Percentiles rank a stretch among this genome's conserved stretches.
Evolutionary conservation across 2,797 vertebrate species (phyloP).

Genomic region (Chelon auratus): DNA sequence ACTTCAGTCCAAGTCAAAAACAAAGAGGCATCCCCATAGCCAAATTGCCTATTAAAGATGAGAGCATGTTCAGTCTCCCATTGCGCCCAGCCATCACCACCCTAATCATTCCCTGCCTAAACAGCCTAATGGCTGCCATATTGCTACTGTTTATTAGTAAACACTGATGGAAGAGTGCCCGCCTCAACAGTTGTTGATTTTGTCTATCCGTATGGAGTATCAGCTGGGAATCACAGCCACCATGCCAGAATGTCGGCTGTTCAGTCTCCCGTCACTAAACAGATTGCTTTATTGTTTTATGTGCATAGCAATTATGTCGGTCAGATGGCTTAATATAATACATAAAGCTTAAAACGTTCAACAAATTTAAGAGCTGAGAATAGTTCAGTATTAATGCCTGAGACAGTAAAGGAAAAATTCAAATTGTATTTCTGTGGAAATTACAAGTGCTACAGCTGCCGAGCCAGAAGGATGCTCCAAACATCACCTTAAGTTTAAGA

Average conservation of each 20-base stretch:
- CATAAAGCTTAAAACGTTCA: constrained; percentile 45
- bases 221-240: constrained; percentile 78
- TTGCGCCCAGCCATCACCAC: constrained; percentile 77
- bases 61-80: constrained; percentile 81
- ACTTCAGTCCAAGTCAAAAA: constrained; percentile 69
- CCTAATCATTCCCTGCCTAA: constrained; percentile 84
- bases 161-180: constrained; percentile 80
- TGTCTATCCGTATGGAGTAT: constrained; percentile 78
- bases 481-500: constrained; percentile 75
- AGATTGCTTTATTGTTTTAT: constrained; percentile 77
- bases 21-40: constrained; percentile 77
- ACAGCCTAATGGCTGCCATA: constrained; percentile 84
- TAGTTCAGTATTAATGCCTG: no score
- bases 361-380: constrained; percentile 35
- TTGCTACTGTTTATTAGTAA: constrained; percentile 85
- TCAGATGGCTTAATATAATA: constrained; percentile 58
- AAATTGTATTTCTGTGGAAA: constrained; percentile 46
- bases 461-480: constrained; percentile 42
- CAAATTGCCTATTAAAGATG: constrained; percentile 87
- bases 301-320: constrained; percentile 67
- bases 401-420: constrained; percentile 3
- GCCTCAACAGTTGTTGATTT: constrained; percentile 81
- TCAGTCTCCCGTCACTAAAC: constrained; percentile 76
- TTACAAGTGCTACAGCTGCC: constrained; percentile 29
- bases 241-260: constrained; percentile 72